These are phyloP conservation scores for Chionis minor DNA, from an alignment of 2,113 vertebrate species.

Conservation along the genomic window DNA sequence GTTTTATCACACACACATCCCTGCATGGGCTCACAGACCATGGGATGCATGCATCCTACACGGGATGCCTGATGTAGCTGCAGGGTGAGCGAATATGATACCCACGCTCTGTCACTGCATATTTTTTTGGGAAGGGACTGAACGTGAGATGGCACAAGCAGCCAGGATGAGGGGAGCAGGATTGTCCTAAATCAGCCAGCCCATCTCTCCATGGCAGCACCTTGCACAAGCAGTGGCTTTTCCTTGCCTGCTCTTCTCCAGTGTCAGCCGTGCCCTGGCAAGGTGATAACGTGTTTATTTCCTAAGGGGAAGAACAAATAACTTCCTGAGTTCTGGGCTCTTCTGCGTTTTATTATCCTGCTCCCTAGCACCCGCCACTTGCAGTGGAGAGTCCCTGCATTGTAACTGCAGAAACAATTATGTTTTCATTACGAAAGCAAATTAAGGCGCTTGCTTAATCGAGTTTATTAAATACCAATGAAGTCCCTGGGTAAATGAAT, in stretches of 20 bases:
- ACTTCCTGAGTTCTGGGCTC: not conserved
- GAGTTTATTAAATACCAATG: constrained; percentile 70
- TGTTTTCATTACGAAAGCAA: constrained; percentile 69
- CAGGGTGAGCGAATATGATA: rapidly evolving
- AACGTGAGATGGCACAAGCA: rapidly evolving
- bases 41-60: rapidly evolving
- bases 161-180: not conserved
- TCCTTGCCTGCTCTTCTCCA: not conserved
- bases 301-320: not conserved
- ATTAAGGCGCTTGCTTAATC: constrained; percentile 68
- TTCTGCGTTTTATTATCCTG: not conserved
- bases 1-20: not conserved
- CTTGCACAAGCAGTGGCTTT: not conserved
- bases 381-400: constrained; percentile 26
- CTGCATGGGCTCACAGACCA: no score
- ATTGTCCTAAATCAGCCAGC: not conserved
- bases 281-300: not conserved
- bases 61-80: rapidly evolving
- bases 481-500: constrained; percentile 49
- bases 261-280: rapidly evolving
- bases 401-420: constrained; percentile 65
- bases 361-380: constrained; percentile 15
- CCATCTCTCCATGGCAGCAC: rapidly evolving
- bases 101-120: rapidly evolving
- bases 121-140: not conserved